Evolutionary conservation across 2,797 vertebrate genomes (phyloP), one percentile per base, ranked within the genome.

Genomic region (Spinibarbus caldwelli): DNA sequence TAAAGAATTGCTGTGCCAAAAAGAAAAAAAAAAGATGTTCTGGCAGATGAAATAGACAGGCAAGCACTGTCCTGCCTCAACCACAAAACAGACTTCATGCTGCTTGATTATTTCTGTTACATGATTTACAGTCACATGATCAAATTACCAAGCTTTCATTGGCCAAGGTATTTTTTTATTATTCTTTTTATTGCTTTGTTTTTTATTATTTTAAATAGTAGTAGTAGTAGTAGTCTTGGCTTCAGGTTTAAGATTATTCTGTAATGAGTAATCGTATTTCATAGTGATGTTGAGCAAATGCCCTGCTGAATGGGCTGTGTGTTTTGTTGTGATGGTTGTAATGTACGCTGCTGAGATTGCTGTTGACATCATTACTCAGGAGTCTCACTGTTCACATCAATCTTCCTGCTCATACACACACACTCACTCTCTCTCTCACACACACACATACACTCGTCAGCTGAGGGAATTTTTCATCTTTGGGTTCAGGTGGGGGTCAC

Each of bases 291-390:
- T 90, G 89, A 66, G 64, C 17, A 66, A 66, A 34, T 34, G 64
- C 29, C 29, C 62, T 66, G 31, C 64, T 66, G 64, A 66, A 66
- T 34, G 64, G 64, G 7, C 31, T 66, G 78, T 80, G 70, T 86
- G 73, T 85, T 57, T 80, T 41, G 78, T 41, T 88, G 82, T 83
- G 92, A 93, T 93, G 92, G 94, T 92, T 93, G 94, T 95, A 94
- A 94, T 92, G 91, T 92, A 87, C 47, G 92, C 91, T 90, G 93
- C 91, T 85, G 87, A 91, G 94, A 95, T 92, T 90, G 89, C 90
- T 93, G 93, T 94, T 95, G 95, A 95, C 94, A 94, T 95, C 94
- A 94, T 96, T 94, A 95, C 94, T 96, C 95, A 95, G 92, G 92
- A 90, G 91, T 90, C 91, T 88, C 90, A 91, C 94, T 90, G 90